Evolutionary conservation across 2,113 vertebrate genomes (phyloP).

Genomic region (Prietella phreatophila): DNA sequence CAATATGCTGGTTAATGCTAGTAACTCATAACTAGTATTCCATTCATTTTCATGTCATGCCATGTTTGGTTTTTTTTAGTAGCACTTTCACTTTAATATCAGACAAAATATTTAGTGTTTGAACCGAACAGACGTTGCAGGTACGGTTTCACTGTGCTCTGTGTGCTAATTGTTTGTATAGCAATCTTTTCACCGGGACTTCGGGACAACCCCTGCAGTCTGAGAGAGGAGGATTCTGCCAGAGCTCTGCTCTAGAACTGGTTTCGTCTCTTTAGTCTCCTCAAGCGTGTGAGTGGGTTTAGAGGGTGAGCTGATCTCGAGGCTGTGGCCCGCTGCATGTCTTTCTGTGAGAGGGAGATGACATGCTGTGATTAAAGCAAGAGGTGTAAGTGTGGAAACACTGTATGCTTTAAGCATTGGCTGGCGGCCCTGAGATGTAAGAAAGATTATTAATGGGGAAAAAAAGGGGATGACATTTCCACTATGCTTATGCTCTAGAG

Average conservation of each 20-base stretch:
- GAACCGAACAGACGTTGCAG: neutral
- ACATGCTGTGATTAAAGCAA: slow-evolving; percentile 64
- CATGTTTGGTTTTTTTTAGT: too few relatives aligned
- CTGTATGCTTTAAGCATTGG: slow-evolving; percentile 59
- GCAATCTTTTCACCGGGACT: neutral
- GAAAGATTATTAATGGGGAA: slow-evolving; percentile 46
- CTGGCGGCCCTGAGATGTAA: slow-evolving; percentile 52
- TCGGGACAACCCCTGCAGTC: neutral
- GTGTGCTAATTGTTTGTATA: neutral
- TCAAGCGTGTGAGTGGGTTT: slow-evolving; percentile 5
- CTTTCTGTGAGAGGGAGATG: slow-evolving; percentile 33
- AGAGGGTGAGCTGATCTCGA: neutral
- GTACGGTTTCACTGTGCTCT: neutral
- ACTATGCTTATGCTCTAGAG: slow-evolving; percentile 13
- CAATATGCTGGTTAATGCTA: neutral
- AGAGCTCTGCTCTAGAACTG: neutral
- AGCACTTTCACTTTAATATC: neutral
- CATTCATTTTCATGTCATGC: too few relatives aligned
- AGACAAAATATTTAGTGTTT: neutral
- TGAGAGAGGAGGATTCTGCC: neutral
- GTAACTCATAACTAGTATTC: neutral
- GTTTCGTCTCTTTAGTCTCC: slow-evolving; percentile 1
- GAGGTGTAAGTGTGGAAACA: slow-evolving; percentile 61
- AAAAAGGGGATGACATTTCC: slow-evolving; percentile 62
- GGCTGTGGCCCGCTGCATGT: slow-evolving; percentile 3